Conservation (phyloP, 1,140 invertebrate species). For the Pogonus chalceus region DNA sequence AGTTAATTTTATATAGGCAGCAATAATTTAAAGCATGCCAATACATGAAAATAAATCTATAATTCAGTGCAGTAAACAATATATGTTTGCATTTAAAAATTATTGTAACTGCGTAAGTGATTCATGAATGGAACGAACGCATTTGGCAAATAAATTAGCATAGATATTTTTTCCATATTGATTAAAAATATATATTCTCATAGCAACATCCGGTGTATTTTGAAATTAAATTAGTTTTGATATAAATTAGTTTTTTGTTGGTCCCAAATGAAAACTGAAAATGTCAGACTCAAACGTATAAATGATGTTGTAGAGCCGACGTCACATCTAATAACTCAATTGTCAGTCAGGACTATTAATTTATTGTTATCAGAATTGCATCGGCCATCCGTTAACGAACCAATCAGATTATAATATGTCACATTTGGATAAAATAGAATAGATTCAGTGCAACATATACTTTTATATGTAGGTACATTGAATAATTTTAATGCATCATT, state of each 20-base stretch:
- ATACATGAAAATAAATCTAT: no score
- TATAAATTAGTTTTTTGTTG: not conserved
- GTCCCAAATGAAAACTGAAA: not conserved
- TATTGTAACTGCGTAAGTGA: no score
- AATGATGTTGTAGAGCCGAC: not conserved
- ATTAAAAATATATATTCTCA: not conserved
- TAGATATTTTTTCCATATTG: not conserved
- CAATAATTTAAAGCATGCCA: no score
- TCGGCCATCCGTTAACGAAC: not conserved
- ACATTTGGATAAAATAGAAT: not conserved
- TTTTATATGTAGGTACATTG: not conserved
- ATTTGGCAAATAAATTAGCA: not conserved
- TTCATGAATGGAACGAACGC: no score
- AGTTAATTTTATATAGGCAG: no score
- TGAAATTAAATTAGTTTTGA: not conserved
- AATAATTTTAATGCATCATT: not conserved
- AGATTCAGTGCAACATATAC: no score
- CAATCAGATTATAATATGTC: constrained; percentile 5
- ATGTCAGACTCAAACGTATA: not conserved
- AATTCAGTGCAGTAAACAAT: no score
- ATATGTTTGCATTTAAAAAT: not conserved
- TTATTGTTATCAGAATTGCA: constrained; percentile 7
- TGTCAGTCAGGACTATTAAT: constrained; percentile 2
- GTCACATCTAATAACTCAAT: constrained; percentile 6
- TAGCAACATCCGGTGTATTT: no score